Percentiles rank a stretch among this genome's conserved stretches.
These are phyloP conservation scores for Dallia pectoralis DNA, from an alignment of 2,797 vertebrate genomes.

Conservation along the genomic window DNA sequence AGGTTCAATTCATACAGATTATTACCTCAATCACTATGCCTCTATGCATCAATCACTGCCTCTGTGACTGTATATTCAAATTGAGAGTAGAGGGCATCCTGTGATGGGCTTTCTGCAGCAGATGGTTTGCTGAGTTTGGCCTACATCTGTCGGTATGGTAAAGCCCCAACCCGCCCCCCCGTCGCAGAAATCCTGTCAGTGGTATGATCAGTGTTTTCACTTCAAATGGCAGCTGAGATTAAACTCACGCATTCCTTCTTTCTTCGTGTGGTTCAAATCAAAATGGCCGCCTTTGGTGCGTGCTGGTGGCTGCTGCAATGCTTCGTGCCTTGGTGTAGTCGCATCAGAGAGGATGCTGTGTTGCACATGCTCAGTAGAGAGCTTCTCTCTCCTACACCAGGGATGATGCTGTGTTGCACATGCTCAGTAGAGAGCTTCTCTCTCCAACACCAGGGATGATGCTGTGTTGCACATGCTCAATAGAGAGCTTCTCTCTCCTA, in stretches of 20 bases:
- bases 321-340: background rate
- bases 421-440: constrained; percentile 21
- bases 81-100: constrained; percentile 13
- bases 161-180: constrained; percentile 59
- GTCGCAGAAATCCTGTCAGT: constrained; percentile 12
- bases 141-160: constrained; percentile 38
- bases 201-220: constrained; percentile 23
- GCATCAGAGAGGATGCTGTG: constrained; percentile 9
- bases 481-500: constrained; percentile 29
- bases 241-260: constrained; percentile 40
- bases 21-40: background rate
- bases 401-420: background rate
- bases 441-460: constrained; percentile 15
- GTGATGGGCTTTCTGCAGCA: constrained; percentile 39
- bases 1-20: background rate
- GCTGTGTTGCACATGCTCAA: background rate
- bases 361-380: constrained; percentile 10
- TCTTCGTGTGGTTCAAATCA: constrained; percentile 42
- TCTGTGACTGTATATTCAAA: background rate
- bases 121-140: constrained; percentile 50
- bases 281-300: constrained; percentile 35
- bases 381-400: constrained; percentile 11
- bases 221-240: constrained; percentile 50
- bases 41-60: too few species aligned
- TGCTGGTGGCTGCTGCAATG: background rate